phyloP scores from a whole-genome alignment of 2,797 vertebrate genomes.

The Dipus sagitta region DNA sequence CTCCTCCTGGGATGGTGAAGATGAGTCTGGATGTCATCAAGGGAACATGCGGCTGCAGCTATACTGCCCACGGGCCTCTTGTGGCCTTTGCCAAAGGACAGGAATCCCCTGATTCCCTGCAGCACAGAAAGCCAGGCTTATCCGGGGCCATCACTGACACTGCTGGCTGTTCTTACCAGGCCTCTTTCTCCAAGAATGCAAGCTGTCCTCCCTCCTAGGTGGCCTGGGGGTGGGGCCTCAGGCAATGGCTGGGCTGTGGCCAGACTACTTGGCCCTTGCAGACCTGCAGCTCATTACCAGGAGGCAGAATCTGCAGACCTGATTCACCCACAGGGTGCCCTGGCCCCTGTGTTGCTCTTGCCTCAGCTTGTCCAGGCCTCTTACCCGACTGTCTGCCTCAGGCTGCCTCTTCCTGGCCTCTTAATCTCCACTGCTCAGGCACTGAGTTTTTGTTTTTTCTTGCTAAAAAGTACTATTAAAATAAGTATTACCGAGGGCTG shows the following conservation, averaged over 20 bases:
- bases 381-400: neutral
- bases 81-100: neutral
- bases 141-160: neutral
- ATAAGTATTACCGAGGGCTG: no score
- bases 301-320: neutral
- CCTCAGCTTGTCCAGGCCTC: neutral
- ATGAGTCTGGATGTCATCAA: neutral
- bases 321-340: neutral
- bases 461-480: neutral
- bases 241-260: neutral
- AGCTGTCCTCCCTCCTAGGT: neutral
- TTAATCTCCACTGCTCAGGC: neutral
- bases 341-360: neutral
- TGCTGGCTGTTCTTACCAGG: neutral
- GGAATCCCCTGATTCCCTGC: neutral
- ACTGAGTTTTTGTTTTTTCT: neutral
- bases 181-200: neutral
- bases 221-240: neutral
- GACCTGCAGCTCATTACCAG: neutral
- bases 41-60: neutral
- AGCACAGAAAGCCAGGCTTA: neutral
- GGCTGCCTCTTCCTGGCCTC: neutral
- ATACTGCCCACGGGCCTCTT: neutral
- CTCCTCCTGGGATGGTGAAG: neutral
- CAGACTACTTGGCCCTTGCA: neutral